Conservation (phyloP, 2,888 invertebrate species). For the Lithophane leautieri region DNA sequence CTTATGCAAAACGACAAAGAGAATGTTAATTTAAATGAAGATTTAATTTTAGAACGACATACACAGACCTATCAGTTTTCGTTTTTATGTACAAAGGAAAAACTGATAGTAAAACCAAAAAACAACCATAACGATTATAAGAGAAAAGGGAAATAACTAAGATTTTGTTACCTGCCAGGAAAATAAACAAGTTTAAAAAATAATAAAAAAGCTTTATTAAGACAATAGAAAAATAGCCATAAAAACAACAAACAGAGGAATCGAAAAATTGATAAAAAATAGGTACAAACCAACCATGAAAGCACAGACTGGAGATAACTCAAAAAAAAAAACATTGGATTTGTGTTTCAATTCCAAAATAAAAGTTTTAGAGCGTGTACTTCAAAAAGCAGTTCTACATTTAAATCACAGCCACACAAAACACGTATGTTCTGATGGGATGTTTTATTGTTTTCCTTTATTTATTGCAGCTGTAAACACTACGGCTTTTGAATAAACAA, state of each 20-base stretch:
- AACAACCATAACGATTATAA: background rate
- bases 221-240: background rate
- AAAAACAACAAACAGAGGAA: constrained; percentile 10
- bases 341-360: background rate
- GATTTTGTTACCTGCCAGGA: background rate
- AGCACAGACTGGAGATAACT: background rate
- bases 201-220: background rate
- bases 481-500: constrained; percentile 57
- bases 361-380: background rate
- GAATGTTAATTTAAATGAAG: constrained; percentile 18
- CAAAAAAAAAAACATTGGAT: background rate
- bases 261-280: background rate
- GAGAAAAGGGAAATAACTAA: background rate
- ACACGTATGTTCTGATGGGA: constrained; percentile 51
- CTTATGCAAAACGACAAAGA: constrained; percentile 32
- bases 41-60: constrained; percentile 25
- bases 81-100: constrained; percentile 12
- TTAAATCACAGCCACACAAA: constrained; percentile 31
- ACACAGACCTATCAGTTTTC: too few species aligned
- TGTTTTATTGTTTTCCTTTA: constrained; percentile 59
- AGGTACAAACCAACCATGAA: background rate
- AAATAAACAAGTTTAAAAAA: background rate
- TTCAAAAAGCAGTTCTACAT: constrained; percentile 32
- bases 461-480: constrained; percentile 58
- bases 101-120: background rate